Conservation (phyloP, 2,888 invertebrate species). For the Odontocerum albicorne region DNA sequence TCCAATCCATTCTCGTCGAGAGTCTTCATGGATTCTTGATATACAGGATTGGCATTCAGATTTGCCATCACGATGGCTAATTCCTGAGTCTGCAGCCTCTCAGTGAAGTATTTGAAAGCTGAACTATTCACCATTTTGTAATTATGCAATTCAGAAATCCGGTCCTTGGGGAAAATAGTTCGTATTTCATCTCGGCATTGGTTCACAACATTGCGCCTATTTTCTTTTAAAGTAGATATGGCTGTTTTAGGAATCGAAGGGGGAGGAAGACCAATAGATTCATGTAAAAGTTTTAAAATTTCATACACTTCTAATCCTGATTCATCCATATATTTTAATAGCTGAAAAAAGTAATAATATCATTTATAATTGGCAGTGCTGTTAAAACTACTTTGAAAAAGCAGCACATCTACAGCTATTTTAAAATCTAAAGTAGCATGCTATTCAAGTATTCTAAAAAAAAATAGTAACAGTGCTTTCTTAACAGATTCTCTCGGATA, state of each 20-base stretch:
- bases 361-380: too few species aligned
- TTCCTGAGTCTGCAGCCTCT: conserved; percentile 6
- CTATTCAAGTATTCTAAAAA: too few species aligned
- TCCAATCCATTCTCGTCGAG: conserved; percentile 15
- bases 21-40: neutral
- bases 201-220: neutral
- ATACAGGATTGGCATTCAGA: neutral
- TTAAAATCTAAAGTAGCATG: neutral
- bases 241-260: neutral
- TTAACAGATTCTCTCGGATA: too few species aligned
- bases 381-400: too few species aligned
- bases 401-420: neutral
- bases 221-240: neutral
- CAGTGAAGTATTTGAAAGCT: conserved; percentile 11
- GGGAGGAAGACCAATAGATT: conserved; percentile 1
- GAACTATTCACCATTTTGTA: conserved; percentile 3
- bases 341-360: conserved; percentile 4
- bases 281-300: neutral
- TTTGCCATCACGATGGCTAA: conserved; percentile 4
- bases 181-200: conserved; percentile 12
- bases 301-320: conserved; percentile 3
- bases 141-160: conserved; percentile 3
- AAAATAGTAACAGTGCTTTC: too few species aligned
- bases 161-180: conserved; percentile 5
- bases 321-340: conserved; percentile 9